A percentile compares a stretch with the other conserved stretches of the same genome.
These are phyloP conservation scores for Petromus typicus DNA, from an alignment of 2,113 vertebrate genomes.

Conservation along the genomic window DNA sequence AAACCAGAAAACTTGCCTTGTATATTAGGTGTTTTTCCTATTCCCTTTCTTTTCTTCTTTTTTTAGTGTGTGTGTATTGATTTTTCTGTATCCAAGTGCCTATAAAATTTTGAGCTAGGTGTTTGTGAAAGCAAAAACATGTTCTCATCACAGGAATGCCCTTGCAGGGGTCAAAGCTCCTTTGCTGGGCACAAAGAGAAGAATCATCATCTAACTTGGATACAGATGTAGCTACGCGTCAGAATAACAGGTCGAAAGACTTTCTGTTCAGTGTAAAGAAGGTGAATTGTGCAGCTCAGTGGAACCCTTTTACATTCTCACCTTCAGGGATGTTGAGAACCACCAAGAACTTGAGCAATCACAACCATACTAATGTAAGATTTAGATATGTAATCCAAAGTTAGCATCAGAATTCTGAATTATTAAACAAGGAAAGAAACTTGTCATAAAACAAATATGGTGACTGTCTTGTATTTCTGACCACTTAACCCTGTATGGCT, in stretches of 20 bases:
- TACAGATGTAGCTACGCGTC: not conserved
- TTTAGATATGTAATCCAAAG: not conserved
- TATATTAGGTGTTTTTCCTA: not conserved
- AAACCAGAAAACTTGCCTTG: not conserved
- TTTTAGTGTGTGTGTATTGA: not conserved
- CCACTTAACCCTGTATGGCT: not conserved
- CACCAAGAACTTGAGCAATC: not conserved
- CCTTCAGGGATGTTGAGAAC: not conserved
- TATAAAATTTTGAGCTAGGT: not conserved
- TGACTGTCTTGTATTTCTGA: not conserved
- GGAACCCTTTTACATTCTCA: not conserved
- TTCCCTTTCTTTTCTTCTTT: not conserved
- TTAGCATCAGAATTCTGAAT: not conserved
- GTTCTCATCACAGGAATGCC: not conserved
- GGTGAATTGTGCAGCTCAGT: fast-evolving
- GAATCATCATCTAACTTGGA: not conserved
- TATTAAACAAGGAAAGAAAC: slow-evolving; percentile 9
- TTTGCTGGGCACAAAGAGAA: not conserved
- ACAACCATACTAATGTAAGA: not conserved
- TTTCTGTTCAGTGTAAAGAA: not conserved
- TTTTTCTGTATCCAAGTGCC: not conserved
- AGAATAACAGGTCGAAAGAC: not conserved
- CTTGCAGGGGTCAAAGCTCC: not conserved
- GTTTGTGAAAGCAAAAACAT: not conserved
- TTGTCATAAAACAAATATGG: not conserved